Base-by-base conservation (phyloP, 2,888 invertebrate genomes). In the Eudemis profundana region DNA sequence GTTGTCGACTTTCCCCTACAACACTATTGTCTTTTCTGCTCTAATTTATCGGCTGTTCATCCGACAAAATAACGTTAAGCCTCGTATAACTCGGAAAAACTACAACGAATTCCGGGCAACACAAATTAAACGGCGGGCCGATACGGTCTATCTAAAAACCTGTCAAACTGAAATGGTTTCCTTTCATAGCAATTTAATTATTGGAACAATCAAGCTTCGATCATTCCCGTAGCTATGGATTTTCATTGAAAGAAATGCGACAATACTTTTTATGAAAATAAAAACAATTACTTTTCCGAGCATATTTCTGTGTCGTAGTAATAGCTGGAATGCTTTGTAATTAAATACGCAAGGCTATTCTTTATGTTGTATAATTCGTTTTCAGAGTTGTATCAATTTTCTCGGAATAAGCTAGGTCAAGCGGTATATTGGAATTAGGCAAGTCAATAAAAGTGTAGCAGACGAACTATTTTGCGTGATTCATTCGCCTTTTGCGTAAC, bases 11-110 rank as follows among this genome's bases (percentile, higher is more conserved):
- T 59, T 60, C 46, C 46, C 60, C 47, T 51, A 60, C 46, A 44
- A 46, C 38, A 46, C 64, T 40, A 65, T 65, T 60, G 65, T 65
- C 65, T 65, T 65, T 60, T 53, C 60, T 65, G 3, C 27, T 64
- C 53, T 65, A 65, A 65, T 65, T 60, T 65, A 65, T 65, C 44
- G 53, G 59, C 38, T 53, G 59, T 60, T 65, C 53, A 60, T 53
- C 47, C 51, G 64, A 51, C 38, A 46, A 51, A 51, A 53, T 65
- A 40, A 49, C 40, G 29, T 56, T 56, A 63, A 15, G 47, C 19
- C 12, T 36, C 38, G 54, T 62, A 33, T 47, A 38, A 59, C 50
- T 27, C 38, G 44, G 29, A 60, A 56, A 59, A 60, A 53, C 53
- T 40, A 51, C 19, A 49, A 38, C 33, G 7, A 23, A 36, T 29